Base-by-base conservation (phyloP, 2,888 invertebrate genomes). In the Yponomeuta plumbellus region DNA sequence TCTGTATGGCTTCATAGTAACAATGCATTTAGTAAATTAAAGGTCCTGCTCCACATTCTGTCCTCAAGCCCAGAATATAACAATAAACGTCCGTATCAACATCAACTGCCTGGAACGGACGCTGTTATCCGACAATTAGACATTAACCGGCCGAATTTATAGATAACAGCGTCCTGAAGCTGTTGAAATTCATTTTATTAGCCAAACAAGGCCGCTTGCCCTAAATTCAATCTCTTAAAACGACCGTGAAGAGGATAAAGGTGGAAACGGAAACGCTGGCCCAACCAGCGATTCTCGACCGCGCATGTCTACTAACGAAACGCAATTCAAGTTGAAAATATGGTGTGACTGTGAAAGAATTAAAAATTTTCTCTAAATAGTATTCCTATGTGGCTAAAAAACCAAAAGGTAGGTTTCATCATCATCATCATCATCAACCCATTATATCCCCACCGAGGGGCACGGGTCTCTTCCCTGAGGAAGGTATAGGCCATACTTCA, bases 221-320 rank as follows among this genome's bases (percentile, higher is more conserved):
- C 44, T 52, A 52, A 52, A 52, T 52, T 52, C 44, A 52, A 52
- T 52, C 44, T 52, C 44, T 52, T 52, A 17, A 52, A 52, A 52
- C 17, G 44, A 17, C 44, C 44, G 44, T 17, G 44, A 1, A 17
- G 17, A 17, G 44, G 44, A 52, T 52, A 52, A 52, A 52, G 44
- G 44, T 52, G 17, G 44, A 52, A 52, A 52, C 44, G 44, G 13
- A 52, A 17, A 52, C 17, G 17, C 17, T 3, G 13, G 17, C 44
- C 44, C 17, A 52, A 52, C 44, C 5, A 17, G 13, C 1, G 17
- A 52, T 17, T 52, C 44, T 52, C 44, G 5, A 52, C 44, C n/a
- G n/a, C n/a, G n/a, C n/a, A n/a, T n/a, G n/a, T n/a, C n/a, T n/a
- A n/a, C n/a, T n/a, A 52, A 39, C 39, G 39, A 39, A 39, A 39